phyloP scores from a whole-genome alignment of 2,113 vertebrate genomes.

The Stomatorhinus ivindoensis region DNA sequence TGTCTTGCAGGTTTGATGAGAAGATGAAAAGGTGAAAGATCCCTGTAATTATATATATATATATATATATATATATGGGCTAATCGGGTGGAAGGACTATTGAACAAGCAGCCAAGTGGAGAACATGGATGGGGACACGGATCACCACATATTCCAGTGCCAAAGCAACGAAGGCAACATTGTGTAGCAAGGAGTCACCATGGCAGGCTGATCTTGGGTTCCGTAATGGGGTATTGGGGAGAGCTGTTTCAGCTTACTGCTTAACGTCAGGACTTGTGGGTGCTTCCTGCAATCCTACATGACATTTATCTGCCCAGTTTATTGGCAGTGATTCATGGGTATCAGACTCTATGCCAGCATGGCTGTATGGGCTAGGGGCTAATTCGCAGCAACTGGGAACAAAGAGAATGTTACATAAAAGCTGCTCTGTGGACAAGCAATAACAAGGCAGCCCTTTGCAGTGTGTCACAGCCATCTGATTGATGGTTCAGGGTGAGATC shows the following conservation, averaged over 20 bases:
- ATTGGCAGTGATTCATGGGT: background rate
- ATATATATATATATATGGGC: conserved; percentile 8
- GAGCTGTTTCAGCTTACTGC: background rate
- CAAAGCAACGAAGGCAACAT: background rate
- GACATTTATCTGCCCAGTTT: background rate
- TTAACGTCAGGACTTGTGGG: background rate
- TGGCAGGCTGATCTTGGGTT: background rate
- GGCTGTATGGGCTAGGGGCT: background rate
- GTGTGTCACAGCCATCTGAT: background rate
- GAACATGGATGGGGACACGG: background rate
- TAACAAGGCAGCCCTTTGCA: background rate
- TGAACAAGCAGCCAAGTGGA: background rate
- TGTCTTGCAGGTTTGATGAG: conserved; percentile 46
- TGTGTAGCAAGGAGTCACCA: background rate
- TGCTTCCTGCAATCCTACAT: background rate
- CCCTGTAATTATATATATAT: conserved; percentile 1
- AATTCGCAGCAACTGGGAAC: background rate
- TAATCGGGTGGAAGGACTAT: conserved; percentile 1
- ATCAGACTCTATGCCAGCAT: background rate
- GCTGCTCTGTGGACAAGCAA: background rate
- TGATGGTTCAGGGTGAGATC: background rate
- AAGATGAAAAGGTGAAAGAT: conserved; percentile 41
- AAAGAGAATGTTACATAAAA: background rate
- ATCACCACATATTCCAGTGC: background rate
- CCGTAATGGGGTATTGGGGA: background rate